phyloP scores from a whole-genome alignment of 2,797 vertebrate species.

The Alosa sapidissima region DNA sequence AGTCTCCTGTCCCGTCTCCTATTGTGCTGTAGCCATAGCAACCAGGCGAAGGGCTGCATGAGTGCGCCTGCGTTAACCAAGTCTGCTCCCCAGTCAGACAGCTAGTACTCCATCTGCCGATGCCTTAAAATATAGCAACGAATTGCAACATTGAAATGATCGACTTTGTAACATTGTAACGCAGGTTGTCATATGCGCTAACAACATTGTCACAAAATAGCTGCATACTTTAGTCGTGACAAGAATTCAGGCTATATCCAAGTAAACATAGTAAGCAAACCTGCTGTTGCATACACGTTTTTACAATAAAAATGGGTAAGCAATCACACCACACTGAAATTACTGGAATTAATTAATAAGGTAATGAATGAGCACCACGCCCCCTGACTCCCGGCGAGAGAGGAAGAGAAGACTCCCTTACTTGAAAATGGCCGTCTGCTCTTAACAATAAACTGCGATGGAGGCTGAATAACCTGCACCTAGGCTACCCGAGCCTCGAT shows the following conservation, averaged over 20 bases:
- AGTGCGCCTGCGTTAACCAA: slow-evolving; percentile 66
- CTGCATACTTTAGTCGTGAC: neutral
- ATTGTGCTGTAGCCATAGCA: slow-evolving; percentile 82
- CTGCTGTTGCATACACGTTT: neutral
- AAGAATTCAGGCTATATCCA: neutral
- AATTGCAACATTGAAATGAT: slow-evolving; percentile 33
- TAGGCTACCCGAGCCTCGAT: neutral
- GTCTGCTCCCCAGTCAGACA: slow-evolving; percentile 54
- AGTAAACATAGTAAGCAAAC: too few species aligned
- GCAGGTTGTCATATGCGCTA: neutral
- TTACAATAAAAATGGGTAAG: neutral
- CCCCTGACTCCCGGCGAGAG: neutral
- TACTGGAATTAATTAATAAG: slow-evolving; percentile 22
- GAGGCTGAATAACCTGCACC: neutral
- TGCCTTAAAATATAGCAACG: slow-evolving; percentile 25
- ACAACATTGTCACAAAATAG: slow-evolving; percentile 17
- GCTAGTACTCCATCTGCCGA: slow-evolving; percentile 71
- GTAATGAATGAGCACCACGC: slow-evolving; percentile 17
- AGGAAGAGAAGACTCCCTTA: neutral
- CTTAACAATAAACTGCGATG: neutral
- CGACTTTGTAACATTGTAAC: slow-evolving; percentile 25
- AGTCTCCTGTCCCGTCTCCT: slow-evolving; percentile 81
- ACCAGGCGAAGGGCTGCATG: slow-evolving; percentile 67
- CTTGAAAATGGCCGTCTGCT: slow-evolving; percentile 20
- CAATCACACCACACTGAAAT: slow-evolving; percentile 22